A percentile compares a stretch with the other conserved stretches of the same genome.
These are phyloP conservation scores for Cheilosia variabilis DNA, from an alignment of 2,888 invertebrate genomes.

Conservation along the genomic window DNA sequence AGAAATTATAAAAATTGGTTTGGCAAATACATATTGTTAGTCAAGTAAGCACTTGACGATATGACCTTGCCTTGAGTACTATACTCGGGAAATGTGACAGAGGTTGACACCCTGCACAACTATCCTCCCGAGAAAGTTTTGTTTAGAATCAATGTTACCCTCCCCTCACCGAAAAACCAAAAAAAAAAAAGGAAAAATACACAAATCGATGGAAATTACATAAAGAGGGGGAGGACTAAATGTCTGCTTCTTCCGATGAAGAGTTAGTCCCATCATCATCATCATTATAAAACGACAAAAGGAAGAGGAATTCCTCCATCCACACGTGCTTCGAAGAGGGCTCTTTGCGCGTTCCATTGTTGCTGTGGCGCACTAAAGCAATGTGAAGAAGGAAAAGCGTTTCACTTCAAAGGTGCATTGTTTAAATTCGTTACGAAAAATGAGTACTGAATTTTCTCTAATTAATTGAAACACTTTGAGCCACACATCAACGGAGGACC, in stretches of 20 bases:
- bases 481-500: background rate
- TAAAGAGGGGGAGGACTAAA: constrained; percentile 38
- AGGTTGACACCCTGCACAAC: background rate
- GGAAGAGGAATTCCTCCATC: constrained; percentile 4
- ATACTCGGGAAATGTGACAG: constrained; percentile 43
- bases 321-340: constrained; percentile 30
- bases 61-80: constrained; percentile 59
- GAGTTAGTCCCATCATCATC: constrained; percentile 16
- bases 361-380: background rate
- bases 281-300: background rate
- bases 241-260: constrained; percentile 17
- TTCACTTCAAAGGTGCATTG: constrained; percentile 53
- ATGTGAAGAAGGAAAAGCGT: background rate
- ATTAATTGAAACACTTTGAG: constrained; percentile 33
- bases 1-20: constrained; percentile 58
- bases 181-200: background rate
- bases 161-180: background rate
- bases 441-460: constrained; percentile 42
- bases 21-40: constrained; percentile 33
- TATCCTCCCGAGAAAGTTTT: background rate
- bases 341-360: constrained; percentile 36
- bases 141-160: constrained; percentile 20
- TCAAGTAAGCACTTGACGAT: constrained; percentile 17
- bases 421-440: constrained; percentile 33
- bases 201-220: constrained; percentile 67